Conservation (phyloP, 30 jellyfish, hydroid and myxozoan genomes). For the Haliclystus octoradiatus region DNA sequence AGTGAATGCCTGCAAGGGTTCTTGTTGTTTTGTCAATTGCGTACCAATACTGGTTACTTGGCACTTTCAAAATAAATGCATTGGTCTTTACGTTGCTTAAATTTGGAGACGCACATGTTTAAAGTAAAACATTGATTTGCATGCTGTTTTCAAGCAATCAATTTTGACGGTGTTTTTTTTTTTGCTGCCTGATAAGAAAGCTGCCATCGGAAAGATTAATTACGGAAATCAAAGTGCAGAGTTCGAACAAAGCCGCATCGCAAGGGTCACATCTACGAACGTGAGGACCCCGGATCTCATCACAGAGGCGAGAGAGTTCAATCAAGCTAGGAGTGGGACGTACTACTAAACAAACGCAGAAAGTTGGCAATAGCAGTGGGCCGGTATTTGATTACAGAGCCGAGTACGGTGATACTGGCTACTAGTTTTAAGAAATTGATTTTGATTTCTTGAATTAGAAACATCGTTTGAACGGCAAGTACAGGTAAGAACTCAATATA, state of each 20-base stretch:
- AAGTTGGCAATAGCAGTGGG: too few species aligned
- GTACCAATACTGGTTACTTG: background rate
- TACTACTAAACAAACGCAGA: too few species aligned
- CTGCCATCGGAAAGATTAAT: conserved; percentile 1
- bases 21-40: background rate
- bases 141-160: background rate
- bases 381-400: too few species aligned
- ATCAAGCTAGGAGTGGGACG: too few species aligned
- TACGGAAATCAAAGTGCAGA: background rate
- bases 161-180: background rate
- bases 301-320: too few species aligned
- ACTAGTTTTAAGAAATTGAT: too few species aligned
- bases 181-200: background rate
- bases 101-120: background rate
- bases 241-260: background rate
- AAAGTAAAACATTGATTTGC: background rate
- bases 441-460: too few species aligned
- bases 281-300: background rate
- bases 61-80: too few species aligned
- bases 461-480: too few species aligned
- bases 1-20: background rate
- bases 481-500: too few species aligned
- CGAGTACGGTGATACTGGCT: too few species aligned
- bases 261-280: background rate
- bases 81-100: background rate